Base-by-base conservation (phyloP, 2,888 invertebrate genomes). In the Cheilosia soror region DNA sequence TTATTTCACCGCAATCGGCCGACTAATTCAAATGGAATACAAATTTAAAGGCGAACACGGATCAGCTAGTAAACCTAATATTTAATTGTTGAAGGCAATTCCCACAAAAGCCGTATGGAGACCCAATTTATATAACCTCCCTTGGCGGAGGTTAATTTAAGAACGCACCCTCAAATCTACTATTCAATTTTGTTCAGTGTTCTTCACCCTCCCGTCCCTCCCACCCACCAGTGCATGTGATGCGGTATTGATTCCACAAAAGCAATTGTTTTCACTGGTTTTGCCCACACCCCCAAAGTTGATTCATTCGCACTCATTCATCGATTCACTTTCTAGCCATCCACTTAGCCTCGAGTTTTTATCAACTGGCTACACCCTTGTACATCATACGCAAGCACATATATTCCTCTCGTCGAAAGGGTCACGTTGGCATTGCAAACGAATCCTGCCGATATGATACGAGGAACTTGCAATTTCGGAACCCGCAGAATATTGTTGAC, bases 211-310 rank as follows among this genome's bases (percentile, higher is more conserved):
- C 20, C 20, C 20, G 20, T 20, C 20, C 20, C 1, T 20, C 29
- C 15, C 37, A 31, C 37, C 37, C 62, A 47, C 33, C 42, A n/a
- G 40, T 11, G 29, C 29, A 11, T 20, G 13, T 47, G 65, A 63
- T 83, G 75, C 37, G 60, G 69, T 75, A 69, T 79, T 84, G 79
- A 79, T 75, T 79, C 79, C 68, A 69, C 75, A 85, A 85, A 80
- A 80, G 80, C 84, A 85, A 85, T 85, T 80, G 84, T 85, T 85
- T 85, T 80, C 62, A 66, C 55, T 76, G 84, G 76, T 76, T 80
- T 72, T 71, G 7, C 42, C 49, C 31, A 47, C 71, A 57, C 53
- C 66, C 37, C 68, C 31, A 20, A 53, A 5, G 79, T 71, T 58
- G 75, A 71, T 71, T 85, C 66, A 85, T 76, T 80, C 75, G 49